Percentiles rank a stretch among this genome's conserved stretches.
These are phyloP conservation scores for Pristis pectinata DNA, from an alignment of 2,797 vertebrate species.

Conservation along the genomic window DNA sequence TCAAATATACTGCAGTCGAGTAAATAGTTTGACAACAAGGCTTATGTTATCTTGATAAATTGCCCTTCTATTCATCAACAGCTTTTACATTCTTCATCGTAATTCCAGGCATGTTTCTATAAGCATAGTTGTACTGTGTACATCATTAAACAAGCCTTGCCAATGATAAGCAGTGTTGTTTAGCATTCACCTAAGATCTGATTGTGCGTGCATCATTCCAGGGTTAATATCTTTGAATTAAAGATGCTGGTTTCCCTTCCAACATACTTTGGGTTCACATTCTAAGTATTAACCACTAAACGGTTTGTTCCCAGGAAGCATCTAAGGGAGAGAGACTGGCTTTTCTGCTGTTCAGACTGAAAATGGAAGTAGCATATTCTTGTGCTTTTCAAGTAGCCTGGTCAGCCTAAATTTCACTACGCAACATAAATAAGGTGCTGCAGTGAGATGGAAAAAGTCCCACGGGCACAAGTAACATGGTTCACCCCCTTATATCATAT, in stretches of 20 bases:
- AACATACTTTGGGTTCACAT: not conserved
- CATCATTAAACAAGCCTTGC: slow-evolving; percentile 17
- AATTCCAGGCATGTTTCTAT: not conserved
- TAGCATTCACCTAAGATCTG: not conserved
- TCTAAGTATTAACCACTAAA: not conserved
- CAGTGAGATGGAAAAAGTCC: not conserved
- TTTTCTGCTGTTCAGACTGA: not conserved
- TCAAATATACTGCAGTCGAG: not conserved
- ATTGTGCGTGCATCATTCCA: not conserved
- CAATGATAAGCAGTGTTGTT: not conserved
- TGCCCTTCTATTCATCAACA: not conserved
- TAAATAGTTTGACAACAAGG: not conserved
- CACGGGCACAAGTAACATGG: not conserved
- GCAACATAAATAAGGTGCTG: not conserved
- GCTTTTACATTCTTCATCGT: slow-evolving; percentile 15
- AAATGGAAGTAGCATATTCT: not conserved
- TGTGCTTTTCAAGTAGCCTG: not conserved
- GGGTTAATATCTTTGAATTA: not conserved
- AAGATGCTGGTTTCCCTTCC: not conserved
- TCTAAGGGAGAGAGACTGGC: no score
- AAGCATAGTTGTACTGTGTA: not conserved
- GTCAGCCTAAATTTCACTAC: not conserved
- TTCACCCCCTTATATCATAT: not conserved
- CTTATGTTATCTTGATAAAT: not conserved
- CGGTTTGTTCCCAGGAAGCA: not conserved